A percentile compares a stretch with the other conserved stretches of the same genome.
These are phyloP conservation scores for Seriola aureovittata DNA, from an alignment of 2,113 vertebrate species.

Conservation along the genomic window DNA sequence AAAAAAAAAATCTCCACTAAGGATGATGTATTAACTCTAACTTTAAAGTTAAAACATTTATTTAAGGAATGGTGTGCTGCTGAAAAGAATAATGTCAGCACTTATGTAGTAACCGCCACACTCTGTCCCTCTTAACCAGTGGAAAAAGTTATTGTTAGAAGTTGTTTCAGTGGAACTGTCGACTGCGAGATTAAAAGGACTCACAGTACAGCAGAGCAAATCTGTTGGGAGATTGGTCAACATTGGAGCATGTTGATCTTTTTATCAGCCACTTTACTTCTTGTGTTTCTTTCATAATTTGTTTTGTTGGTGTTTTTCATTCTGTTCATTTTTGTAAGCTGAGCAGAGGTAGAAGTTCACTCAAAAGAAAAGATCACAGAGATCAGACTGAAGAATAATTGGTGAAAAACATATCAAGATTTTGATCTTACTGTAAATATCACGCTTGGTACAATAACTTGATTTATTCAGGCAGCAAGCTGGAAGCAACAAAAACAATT, in stretches of 20 bases:
- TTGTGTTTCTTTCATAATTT: background rate
- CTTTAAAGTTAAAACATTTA: constrained; percentile 40
- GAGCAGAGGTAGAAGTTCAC: background rate
- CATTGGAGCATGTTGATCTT: background rate
- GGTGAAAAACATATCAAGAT: too few relatives aligned
- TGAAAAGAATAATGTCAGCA: constrained; percentile 33
- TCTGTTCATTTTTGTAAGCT: background rate
- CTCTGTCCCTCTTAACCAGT: constrained; percentile 39
- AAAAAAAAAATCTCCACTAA: background rate
- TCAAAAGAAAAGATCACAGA: too few relatives aligned
- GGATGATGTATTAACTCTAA: constrained; percentile 13
- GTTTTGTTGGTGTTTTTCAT: background rate
- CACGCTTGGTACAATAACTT: background rate
- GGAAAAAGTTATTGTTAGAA: constrained; percentile 55
- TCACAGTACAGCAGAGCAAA: background rate
- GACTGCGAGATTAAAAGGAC: background rate
- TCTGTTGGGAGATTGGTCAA: background rate
- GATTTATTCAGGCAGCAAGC: background rate
- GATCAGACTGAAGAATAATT: background rate
- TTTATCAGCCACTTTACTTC: background rate
- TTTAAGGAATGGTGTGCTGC: background rate
- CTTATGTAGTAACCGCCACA: constrained; percentile 2
- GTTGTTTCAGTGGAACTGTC: constrained; percentile 35
- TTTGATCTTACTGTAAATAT: background rate
- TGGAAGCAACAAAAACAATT: background rate